Evolutionary conservation across 35 echinoderm and acorn worm species (phyloP).

Genomic region (Chiridota heheva): DNA sequence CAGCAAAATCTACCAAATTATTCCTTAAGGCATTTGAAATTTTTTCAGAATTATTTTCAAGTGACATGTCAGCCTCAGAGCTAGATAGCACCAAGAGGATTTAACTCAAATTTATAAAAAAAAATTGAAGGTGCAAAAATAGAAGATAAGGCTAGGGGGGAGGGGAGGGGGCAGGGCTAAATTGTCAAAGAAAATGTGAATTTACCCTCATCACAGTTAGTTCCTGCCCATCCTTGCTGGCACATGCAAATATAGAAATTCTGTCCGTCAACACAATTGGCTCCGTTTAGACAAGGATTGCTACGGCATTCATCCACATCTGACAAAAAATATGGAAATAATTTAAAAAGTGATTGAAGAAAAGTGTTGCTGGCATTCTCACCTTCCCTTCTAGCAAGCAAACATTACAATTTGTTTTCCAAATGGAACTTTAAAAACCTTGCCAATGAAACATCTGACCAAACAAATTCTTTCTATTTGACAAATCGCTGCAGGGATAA

Average conservation of each 20-base stretch:
- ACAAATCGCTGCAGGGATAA: too few relatives aligned
- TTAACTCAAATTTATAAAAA: neutral
- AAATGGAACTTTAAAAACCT: too few relatives aligned
- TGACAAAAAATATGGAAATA: neutral
- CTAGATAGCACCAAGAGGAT: too few relatives aligned
- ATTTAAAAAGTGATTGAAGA: neutral
- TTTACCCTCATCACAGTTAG: constrained; percentile 49
- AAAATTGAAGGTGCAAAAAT: neutral
- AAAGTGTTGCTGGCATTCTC: neutral
- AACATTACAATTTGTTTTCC: too few relatives aligned
- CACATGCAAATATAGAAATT: constrained; percentile 60
- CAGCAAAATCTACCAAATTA: too few relatives aligned
- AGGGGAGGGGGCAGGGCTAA: neutral
- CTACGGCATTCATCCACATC: constrained; percentile 53
- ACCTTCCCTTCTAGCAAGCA: neutral
- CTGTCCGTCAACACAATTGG: constrained; percentile 30
- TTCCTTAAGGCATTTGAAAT: too few relatives aligned
- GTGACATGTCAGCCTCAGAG: too few relatives aligned
- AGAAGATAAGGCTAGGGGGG: neutral
- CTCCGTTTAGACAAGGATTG: constrained; percentile 62
- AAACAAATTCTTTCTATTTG: too few relatives aligned
- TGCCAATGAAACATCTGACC: too few relatives aligned
- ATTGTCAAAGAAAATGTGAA: constrained; percentile 13
- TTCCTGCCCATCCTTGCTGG: constrained; percentile 43
- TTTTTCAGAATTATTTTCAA: too few relatives aligned